Base-by-base conservation (phyloP, 2,888 invertebrate species). In the Tetropium fuscum region DNA sequence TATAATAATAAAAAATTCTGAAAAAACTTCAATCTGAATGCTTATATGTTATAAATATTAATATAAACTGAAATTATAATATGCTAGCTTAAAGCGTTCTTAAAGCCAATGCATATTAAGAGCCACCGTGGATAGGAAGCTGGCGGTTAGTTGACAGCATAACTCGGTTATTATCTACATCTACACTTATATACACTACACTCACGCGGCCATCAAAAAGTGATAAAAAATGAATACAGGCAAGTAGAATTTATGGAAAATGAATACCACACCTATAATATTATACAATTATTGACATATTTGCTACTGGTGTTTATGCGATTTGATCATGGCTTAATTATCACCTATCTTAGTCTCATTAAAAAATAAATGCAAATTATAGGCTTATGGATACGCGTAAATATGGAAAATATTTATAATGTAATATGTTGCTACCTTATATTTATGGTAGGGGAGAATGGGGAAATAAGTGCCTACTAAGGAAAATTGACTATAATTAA, bases 331-430 rank as follows among this genome's bases (percentile, higher is more conserved):
- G 41, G n/a, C 44, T 44, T 44, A 44, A 44, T 44, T 44, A 44
- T 30, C 38, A 18, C 4, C 1, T 30, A 44, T 27, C 15, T 44
- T 27, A 18, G 27, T 44, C 44, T 44, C 15, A 30, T 30, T 44
- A 44, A 27, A 44, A 30, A 27, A 2, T n/a, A n/a, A 13, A 44
- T 44, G 30, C 27, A 30, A 44, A 44, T 44, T 27, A 10, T 30
- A n/a, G 27, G 11, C 3, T 30, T 1, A 5, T n/a, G 18, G 44
- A 16, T 43, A 43, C 25, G 43, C 25, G 43, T 44, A 44, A 44
- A 44, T 44, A 44, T 44, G 44, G 30, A 44, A 44, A 44, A 44
- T 44, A 30, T 43, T n/a, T n/a, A n/a, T n/a, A n/a, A n/a, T n/a
- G n/a, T n/a, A n/a, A n/a, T n/a, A n/a, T n/a, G n/a, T n/a, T n/a